Conservation (phyloP, 2,797 vertebrate species). For the Catharus ustulatus region DNA sequence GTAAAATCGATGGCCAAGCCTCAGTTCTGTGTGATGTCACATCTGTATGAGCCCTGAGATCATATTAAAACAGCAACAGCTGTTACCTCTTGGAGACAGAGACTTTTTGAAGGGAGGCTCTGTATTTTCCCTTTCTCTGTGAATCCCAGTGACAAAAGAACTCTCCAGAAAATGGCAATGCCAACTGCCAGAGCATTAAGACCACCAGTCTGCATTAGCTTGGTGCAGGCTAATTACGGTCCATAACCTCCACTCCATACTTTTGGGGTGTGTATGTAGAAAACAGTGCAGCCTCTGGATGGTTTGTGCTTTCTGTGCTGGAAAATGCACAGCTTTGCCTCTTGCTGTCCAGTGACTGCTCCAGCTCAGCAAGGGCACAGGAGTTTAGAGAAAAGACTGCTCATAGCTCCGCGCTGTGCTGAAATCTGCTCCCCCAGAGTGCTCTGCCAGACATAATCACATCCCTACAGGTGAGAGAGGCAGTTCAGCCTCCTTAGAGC, state of each 20-base stretch:
- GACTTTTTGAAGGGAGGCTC: conserved; percentile 33
- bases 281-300: neutral
- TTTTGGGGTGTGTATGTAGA: neutral
- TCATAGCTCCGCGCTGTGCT: neutral
- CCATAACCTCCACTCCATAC: neutral
- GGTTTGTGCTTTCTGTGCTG: neutral
- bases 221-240: neutral
- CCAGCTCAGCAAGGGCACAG: neutral
- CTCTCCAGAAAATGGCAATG: neutral
- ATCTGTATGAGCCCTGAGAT: conserved; percentile 64
- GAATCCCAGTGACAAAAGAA: conserved; percentile 21
- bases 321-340: neutral
- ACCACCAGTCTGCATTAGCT: neutral
- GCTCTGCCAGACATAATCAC: neutral
- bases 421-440: neutral
- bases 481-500: neutral
- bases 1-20: conserved; percentile 66
- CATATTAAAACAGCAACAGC: conserved; percentile 70
- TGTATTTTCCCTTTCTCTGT: neutral
- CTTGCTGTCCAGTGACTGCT: neutral
- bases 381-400: neutral
- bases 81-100: conserved; percentile 65
- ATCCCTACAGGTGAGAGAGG: neutral
- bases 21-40: conserved; percentile 72
- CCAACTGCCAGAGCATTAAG: neutral